Percentiles rank a stretch among this genome's conserved stretches.
Evolutionary conservation across 2,113 vertebrate genomes (phyloP).

Genomic region (Ctenomys sociabilis): DNA sequence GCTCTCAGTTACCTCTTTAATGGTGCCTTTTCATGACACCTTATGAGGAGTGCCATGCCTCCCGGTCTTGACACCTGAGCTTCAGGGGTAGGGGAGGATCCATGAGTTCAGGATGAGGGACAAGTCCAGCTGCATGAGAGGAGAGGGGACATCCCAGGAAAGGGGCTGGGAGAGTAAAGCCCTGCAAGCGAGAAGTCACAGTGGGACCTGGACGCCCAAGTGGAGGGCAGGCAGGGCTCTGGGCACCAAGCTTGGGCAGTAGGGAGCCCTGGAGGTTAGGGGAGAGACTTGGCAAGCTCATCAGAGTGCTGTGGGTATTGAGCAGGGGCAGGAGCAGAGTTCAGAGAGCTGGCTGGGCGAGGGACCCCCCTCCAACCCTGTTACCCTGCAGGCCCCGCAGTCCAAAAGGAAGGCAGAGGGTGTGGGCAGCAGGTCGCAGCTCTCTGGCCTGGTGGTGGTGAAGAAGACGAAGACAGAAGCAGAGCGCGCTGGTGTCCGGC

Average conservation of each 20-base stretch:
- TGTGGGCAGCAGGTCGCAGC: conserved; percentile 86
- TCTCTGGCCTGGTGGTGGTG: conserved; percentile 88
- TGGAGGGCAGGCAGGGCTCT: background rate
- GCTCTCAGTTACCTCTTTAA: background rate
- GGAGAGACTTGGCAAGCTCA: background rate
- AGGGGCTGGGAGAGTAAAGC: too few species aligned
- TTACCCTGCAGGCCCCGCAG: conserved; percentile 38
- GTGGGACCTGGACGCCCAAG: background rate
- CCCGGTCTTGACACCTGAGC: too few species aligned
- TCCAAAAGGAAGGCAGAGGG: conserved; percentile 89
- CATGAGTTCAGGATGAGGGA: background rate
- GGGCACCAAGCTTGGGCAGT: background rate
- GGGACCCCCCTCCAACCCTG: background rate
- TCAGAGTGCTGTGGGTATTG: too few species aligned
- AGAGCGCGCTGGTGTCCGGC: background rate
- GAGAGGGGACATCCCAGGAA: background rate
- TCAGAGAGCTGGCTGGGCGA: background rate
- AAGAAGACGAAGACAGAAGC: conserved; percentile 81
- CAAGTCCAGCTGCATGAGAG: background rate
- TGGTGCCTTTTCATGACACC: background rate
- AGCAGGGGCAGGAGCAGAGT: background rate
- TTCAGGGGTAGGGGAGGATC: background rate
- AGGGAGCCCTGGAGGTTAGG: background rate
- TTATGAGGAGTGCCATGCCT: background rate
- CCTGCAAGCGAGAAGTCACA: background rate